Conservation (phyloP, 2,888 invertebrate genomes). For the Sminthurinus aureus region DNA sequence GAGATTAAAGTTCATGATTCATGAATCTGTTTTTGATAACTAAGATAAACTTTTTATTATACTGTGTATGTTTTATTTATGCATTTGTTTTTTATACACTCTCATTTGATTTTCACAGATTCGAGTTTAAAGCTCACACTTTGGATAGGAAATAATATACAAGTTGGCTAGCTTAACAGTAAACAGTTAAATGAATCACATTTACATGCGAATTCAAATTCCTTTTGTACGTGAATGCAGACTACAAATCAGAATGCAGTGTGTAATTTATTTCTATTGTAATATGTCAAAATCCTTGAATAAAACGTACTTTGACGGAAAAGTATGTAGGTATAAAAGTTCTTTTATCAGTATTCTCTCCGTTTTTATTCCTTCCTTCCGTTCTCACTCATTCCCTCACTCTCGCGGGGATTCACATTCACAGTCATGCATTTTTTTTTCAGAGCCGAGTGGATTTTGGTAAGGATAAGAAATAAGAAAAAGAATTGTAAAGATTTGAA, state of each 20-base stretch:
- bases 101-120: no score
- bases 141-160: no score
- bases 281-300: constrained; percentile 3
- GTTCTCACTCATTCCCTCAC: background rate
- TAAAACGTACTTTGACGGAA: background rate
- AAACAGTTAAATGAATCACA: no score
- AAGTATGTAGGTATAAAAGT: background rate
- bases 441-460: background rate
- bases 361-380: background rate
- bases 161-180: no score
- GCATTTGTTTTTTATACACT: no score
- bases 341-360: background rate
- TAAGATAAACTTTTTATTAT: no score
- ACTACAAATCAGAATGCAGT: no score
- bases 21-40: no score
- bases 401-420: constrained; percentile 4
- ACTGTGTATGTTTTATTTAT: no score
- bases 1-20: no score
- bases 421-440: background rate
- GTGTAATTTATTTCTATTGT: constrained; percentile 2
- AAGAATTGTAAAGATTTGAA: constrained; percentile 10
- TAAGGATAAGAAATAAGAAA: background rate
- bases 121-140: no score
- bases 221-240: no score
- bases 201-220: background rate